phyloP scores from a whole-genome alignment of 2,888 invertebrate genomes.

The Diarsia dahlii region DNA sequence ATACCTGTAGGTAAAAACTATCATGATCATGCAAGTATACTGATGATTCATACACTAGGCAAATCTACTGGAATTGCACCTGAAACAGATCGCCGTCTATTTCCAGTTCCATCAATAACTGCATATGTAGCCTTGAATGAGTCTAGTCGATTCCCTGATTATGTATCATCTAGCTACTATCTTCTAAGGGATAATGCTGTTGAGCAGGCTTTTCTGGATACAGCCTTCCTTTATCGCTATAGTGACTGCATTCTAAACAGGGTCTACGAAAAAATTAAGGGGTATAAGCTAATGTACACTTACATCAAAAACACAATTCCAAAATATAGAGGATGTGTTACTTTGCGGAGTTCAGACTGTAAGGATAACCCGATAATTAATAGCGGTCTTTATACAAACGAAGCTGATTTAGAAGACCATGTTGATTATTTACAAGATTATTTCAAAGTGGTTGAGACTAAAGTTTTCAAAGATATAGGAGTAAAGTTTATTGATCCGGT shows the following conservation, averaged over 20 bases:
- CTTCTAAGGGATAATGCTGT: neutral
- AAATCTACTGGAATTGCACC: neutral
- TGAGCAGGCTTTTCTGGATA: neutral
- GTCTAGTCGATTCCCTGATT: conserved; percentile 74
- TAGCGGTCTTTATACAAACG: conserved; percentile 71
- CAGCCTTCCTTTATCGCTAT: neutral
- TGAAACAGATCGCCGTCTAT: conserved; percentile 10
- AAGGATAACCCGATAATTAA: conserved; percentile 69
- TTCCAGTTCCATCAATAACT: conserved; percentile 66
- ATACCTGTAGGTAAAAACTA: conserved; percentile 75
- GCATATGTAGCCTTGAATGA: conserved; percentile 74
- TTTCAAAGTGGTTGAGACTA: conserved; percentile 25
- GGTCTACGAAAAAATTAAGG: conserved; percentile 59
- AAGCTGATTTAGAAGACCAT: conserved; percentile 37
- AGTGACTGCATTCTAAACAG: conserved; percentile 67
- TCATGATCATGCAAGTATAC: conserved; percentile 68
- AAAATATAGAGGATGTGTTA: conserved; percentile 74
- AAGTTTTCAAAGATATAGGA: conserved; percentile 29
- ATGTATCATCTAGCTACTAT: conserved; percentile 60
- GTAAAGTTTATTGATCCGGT: conserved; percentile 35
- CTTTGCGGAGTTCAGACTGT: conserved; percentile 70
- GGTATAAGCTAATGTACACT: conserved; percentile 65
- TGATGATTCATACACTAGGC: conserved; percentile 25
- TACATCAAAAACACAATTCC: conserved; percentile 71
- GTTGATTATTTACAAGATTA: conserved; percentile 47